Base-by-base conservation (phyloP, 1,140 invertebrate species). In the Papilio aristodemus region DNA sequence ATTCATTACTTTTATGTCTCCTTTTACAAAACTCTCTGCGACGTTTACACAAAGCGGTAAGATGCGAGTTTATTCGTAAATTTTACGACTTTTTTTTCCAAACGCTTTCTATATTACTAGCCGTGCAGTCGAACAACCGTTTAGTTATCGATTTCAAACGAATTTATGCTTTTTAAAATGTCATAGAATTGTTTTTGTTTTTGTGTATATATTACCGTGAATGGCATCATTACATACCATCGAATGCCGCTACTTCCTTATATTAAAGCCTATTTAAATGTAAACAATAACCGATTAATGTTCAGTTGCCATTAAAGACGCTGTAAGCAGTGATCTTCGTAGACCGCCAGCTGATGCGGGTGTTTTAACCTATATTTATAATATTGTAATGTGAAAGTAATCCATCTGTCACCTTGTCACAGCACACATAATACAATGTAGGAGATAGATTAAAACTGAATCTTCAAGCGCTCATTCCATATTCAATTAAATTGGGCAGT, bases 1-100 rank as follows among this genome's bases (percentile, higher is more conserved):
- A 50, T 50, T 50, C 46, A 50, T 50, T 50, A 50, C 19, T 50
- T 50, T 50, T 50, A 50, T 50, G 46, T 50, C 46, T 50, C 46
- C 46, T 50, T 50, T 17, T 22, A 50, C 46, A 50, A 50, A 50
- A 50, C 46, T 50, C 46, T 50, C 46, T 50, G 46, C 46, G 46
- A 50, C 17, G 46, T 50, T 50, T 50, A 50, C 46, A 50, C 46
- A 50, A 50, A 50, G 46, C 46, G 46, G 46, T 54, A 22, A 50
- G 43, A 19, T 22, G 19, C 46, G 46, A 54, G 17, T 54, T 54
- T 54, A 54, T 54, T 54, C 19, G 10, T 54, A 25, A 54, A 54
- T 19, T 54, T 54, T 54, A 54, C 46, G 46, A 54, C 17, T 39
- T 22, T 50, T 54, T 54, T 43, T 43, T 11, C 19, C 11, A 54